phyloP scores from a whole-genome alignment of 2,113 vertebrate species.

The Odobenus rosmarus region DNA sequence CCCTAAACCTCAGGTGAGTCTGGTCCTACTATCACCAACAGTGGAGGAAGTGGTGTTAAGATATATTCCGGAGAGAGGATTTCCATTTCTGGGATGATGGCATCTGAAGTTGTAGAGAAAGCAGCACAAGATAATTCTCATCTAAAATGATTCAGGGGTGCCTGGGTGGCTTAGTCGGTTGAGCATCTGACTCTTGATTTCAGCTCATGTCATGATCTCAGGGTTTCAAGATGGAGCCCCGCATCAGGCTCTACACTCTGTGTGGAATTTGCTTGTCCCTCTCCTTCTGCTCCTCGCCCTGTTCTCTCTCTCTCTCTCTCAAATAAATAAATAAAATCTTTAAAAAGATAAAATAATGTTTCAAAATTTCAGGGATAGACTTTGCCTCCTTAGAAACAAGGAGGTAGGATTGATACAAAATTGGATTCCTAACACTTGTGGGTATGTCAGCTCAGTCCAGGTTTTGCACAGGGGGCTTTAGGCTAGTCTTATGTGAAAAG shows the following conservation, averaged over 20 bases:
- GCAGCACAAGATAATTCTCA: neutral
- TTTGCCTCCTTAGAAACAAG: neutral
- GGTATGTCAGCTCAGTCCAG: too few species aligned
- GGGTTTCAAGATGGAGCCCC: neutral
- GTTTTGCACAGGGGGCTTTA: rapidly evolving
- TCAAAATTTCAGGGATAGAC: neutral
- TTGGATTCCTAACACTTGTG: neutral
- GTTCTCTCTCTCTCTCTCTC: neutral
- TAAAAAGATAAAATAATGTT: neutral
- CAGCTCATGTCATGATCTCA: neutral
- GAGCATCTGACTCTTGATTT: neutral
- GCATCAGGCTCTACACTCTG: neutral
- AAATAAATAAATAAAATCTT: neutral
- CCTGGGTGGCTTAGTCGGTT: neutral
- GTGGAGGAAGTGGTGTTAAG: neutral
- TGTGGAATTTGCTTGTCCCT: neutral
- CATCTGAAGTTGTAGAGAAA: neutral
- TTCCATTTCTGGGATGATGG: neutral
- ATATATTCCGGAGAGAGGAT: neutral
- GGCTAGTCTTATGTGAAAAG: neutral
- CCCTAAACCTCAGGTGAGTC: neutral
- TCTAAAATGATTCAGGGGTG: neutral
- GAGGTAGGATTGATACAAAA: neutral
- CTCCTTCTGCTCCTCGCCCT: neutral
- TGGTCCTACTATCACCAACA: neutral